Conservation (phyloP, 2,888 invertebrate species). For the Pandemis corylana region DNA sequence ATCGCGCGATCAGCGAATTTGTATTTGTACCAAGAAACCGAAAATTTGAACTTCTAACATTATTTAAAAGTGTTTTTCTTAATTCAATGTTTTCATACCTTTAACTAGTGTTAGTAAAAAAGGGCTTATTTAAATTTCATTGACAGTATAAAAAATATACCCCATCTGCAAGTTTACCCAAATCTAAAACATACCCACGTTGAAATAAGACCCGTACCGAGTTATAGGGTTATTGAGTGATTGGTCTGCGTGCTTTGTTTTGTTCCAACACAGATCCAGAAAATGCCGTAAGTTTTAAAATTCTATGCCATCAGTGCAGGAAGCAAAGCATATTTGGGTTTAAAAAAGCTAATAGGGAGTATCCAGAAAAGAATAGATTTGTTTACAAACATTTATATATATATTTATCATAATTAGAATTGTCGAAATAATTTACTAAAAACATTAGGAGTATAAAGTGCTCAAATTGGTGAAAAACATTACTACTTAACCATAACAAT, state of each 20-base stretch:
- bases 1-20: constrained; percentile 39
- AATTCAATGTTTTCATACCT: too few relatives aligned
- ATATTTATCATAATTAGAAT: too few relatives aligned
- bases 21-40: constrained; percentile 9
- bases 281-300: constrained; percentile 5
- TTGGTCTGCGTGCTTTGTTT: too few relatives aligned
- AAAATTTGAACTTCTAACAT: constrained; percentile 4
- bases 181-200: background rate
- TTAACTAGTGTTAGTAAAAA: too few relatives aligned
- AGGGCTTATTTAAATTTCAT: background rate
- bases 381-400: too few relatives aligned
- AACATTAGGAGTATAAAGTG: background rate
- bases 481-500: too few relatives aligned
- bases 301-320: background rate
- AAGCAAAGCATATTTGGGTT: background rate
- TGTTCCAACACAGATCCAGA: background rate
- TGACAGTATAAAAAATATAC: background rate
- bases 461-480: background rate
- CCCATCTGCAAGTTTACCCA: background rate
- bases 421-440: too few relatives aligned
- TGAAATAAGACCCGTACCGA: background rate
- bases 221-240: too few relatives aligned
- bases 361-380: background rate
- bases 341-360: too few relatives aligned
- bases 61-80: background rate